Conservation (phyloP, 2,113 vertebrate species). For the Erythrolamprus reginae region DNA sequence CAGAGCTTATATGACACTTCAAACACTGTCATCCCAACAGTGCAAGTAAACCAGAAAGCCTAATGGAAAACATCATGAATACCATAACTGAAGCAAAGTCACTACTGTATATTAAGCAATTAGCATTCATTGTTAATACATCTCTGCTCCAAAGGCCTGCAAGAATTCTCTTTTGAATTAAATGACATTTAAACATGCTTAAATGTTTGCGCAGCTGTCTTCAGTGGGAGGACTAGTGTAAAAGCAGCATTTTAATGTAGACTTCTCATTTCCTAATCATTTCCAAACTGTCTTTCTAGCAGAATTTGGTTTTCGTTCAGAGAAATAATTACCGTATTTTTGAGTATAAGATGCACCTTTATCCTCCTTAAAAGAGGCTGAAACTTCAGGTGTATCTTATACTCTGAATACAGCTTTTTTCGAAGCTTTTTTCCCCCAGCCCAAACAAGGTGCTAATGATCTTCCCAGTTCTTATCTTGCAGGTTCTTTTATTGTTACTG, state of each 20-base stretch:
- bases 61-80: background rate
- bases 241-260: constrained; percentile 12
- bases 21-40: background rate
- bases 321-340: background rate
- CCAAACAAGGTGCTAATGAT: too few species aligned
- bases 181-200: background rate
- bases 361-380: too few species aligned
- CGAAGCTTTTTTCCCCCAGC: too few species aligned
- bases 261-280: constrained; percentile 5
- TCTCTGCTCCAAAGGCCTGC: background rate
- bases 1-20: background rate
- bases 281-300: constrained; percentile 33
- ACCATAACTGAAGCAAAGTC: background rate
- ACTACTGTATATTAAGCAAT: background rate
- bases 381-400: too few species aligned
- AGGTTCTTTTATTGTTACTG: too few species aligned
- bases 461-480: too few species aligned
- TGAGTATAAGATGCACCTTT: too few species aligned
- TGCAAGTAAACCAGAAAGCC: background rate
- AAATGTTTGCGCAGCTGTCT: background rate
- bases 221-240: background rate
- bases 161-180: background rate
- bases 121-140: background rate
- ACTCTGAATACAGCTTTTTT: too few species aligned
- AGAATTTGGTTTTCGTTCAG: background rate